Percentiles rank a stretch among this genome's conserved stretches.
Conservation (phyloP, 2,113 vertebrate species). For the Petromus typicus region DNA sequence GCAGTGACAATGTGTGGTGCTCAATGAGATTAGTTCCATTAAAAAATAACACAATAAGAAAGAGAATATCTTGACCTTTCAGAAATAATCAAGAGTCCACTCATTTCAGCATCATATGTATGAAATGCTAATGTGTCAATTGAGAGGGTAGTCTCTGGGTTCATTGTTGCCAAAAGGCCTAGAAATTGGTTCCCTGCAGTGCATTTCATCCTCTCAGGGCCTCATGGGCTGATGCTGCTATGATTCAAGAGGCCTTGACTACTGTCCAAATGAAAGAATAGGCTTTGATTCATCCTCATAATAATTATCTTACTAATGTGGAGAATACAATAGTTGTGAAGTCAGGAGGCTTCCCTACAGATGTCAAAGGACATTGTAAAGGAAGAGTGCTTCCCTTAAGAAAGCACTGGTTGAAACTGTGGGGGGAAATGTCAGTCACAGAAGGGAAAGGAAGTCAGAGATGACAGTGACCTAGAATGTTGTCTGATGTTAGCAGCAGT, state of each 20-base stretch:
- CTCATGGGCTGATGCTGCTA: neutral
- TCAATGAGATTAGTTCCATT: neutral
- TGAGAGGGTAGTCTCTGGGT: neutral
- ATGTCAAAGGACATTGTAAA: neutral
- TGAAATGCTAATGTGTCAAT: neutral
- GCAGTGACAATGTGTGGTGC: neutral
- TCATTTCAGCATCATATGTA: neutral
- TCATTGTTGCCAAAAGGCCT: neutral
- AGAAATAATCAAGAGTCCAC: neutral
- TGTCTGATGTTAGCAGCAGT: neutral
- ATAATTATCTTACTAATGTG: neutral
- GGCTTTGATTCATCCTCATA: neutral
- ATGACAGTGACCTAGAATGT: neutral
- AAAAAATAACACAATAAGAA: neutral
- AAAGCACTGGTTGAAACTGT: no score
- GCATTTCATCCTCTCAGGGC: neutral
- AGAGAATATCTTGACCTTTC: neutral
- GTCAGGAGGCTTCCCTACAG: neutral
- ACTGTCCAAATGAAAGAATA: neutral
- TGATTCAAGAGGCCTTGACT: neutral
- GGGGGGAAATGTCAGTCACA: no score
- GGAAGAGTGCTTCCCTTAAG: no score
- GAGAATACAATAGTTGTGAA: neutral
- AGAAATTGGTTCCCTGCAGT: neutral
- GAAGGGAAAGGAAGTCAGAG: neutral